Percentiles rank a stretch among this genome's conserved stretches.
Conservation (phyloP, 1,140 invertebrate species). For the Popillia japonica region DNA sequence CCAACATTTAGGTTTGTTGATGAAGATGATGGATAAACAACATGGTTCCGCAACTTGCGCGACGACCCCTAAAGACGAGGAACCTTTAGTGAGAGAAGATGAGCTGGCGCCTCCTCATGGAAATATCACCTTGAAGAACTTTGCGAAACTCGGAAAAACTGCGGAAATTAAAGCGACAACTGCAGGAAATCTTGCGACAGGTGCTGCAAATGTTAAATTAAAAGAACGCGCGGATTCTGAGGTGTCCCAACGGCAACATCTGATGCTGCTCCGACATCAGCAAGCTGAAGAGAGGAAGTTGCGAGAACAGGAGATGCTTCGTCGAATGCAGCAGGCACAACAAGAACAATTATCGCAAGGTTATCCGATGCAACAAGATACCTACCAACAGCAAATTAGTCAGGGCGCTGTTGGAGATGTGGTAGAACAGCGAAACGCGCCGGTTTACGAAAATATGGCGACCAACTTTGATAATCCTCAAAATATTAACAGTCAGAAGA, state of each 20-base stretch:
- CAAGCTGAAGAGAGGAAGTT: slow-evolving; percentile 12
- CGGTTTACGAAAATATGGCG: not conserved
- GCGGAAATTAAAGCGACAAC: not conserved
- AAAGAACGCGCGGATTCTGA: not conserved
- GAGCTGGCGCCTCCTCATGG: not conserved
- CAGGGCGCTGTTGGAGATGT: not conserved
- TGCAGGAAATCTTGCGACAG: not conserved
- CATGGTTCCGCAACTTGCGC: not conserved
- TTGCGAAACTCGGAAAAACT: not conserved
- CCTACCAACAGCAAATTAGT: not conserved
- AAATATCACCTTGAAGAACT: not conserved
- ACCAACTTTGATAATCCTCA: not conserved
- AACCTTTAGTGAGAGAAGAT: slow-evolving; percentile 9
- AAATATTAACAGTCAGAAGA: not conserved
- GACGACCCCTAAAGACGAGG: not conserved
- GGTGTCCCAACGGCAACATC: not conserved
- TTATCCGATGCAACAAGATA: not conserved
- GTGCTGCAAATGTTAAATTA: not conserved
- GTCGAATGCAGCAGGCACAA: not conserved
- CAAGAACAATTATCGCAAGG: not conserved
- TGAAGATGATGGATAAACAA: slow-evolving; percentile 16
- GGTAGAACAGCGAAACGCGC: not conserved
- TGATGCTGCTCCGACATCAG: not conserved
- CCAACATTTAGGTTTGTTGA: slow-evolving; percentile 47
- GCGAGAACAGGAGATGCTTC: not conserved